Conservation (phyloP, 2,797 vertebrate genomes). For the Crenichthys baileyi region DNA sequence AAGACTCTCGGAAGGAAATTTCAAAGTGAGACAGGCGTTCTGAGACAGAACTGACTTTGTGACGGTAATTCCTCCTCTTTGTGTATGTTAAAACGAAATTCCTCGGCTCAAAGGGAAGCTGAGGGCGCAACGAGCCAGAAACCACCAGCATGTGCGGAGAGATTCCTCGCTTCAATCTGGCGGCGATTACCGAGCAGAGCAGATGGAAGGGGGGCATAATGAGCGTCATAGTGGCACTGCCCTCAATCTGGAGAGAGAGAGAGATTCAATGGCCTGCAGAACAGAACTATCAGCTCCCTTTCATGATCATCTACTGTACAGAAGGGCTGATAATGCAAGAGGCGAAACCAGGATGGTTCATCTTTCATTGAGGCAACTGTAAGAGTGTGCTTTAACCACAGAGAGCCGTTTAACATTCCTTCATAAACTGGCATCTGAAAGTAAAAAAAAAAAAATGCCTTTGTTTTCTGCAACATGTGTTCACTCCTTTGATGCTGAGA, state of each 20-base stretch:
- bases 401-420: conserved; percentile 64
- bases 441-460: conserved; percentile 8
- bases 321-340: conserved; percentile 56
- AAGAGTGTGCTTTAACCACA: conserved; percentile 47
- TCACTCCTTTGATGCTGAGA: conserved; percentile 55
- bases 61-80: conserved; percentile 51
- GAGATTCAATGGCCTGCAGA: conserved; percentile 60
- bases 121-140: conserved; percentile 72
- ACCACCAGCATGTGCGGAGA: conserved; percentile 75
- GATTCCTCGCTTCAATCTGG: conserved; percentile 77
- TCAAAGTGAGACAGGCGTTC: conserved; percentile 66
- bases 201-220: conserved; percentile 62
- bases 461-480: conserved; percentile 55
- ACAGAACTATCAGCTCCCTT: conserved; percentile 72
- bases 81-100: conserved; percentile 73
- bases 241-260: conserved; percentile 60
- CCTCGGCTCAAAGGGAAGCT: conserved; percentile 68
- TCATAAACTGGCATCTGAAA: conserved; percentile 55
- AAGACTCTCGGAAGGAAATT: conserved; percentile 56
- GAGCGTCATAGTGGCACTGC: conserved; percentile 66
- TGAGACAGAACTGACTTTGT: conserved; percentile 52
- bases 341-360: conserved; percentile 52
- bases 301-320: conserved; percentile 73
- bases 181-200: conserved; percentile 72
- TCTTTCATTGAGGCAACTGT: conserved; percentile 34